Evolutionary conservation across 1,140 invertebrate species (phyloP).

Genomic region (Maniola jurtina): DNA sequence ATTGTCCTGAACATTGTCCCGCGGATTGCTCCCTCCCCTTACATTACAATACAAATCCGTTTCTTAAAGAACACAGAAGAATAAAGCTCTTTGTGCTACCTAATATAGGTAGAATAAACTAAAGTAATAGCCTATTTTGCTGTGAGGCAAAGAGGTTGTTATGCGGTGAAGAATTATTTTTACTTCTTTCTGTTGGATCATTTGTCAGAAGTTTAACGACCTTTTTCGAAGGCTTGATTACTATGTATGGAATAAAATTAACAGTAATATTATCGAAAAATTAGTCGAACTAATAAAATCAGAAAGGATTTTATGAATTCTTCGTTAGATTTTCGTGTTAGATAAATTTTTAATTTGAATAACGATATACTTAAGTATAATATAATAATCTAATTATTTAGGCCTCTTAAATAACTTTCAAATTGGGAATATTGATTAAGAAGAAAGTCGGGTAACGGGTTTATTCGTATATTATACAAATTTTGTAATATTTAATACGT

Average conservation of each 20-base stretch:
- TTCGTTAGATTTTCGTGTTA: too few species aligned
- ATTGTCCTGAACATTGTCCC: constrained; percentile 50
- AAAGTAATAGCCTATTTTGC: constrained; percentile 31
- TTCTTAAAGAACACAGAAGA: constrained; percentile 37
- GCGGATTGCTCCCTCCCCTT: constrained; percentile 31
- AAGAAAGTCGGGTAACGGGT: background rate
- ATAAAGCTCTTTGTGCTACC: constrained; percentile 36
- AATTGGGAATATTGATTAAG: background rate
- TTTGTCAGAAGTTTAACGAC: background rate
- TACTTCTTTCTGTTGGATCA: background rate
- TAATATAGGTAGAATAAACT: constrained; percentile 38
- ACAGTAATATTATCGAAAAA: too few species aligned
- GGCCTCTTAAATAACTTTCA: background rate
- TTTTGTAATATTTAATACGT: background rate
- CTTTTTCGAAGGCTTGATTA: too few species aligned
- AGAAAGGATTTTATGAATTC: too few species aligned
- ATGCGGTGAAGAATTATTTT: background rate
- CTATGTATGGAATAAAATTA: too few species aligned
- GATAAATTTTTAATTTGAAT: too few species aligned
- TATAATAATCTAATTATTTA: too few species aligned
- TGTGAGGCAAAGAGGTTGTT: background rate
- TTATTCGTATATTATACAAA: background rate
- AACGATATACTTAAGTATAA: too few species aligned
- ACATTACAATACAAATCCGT: constrained; percentile 51
- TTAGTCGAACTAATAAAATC: too few species aligned